Evolutionary conservation across 2,113 vertebrate genomes (phyloP).

Genomic region (Agelaius tricolor): DNA sequence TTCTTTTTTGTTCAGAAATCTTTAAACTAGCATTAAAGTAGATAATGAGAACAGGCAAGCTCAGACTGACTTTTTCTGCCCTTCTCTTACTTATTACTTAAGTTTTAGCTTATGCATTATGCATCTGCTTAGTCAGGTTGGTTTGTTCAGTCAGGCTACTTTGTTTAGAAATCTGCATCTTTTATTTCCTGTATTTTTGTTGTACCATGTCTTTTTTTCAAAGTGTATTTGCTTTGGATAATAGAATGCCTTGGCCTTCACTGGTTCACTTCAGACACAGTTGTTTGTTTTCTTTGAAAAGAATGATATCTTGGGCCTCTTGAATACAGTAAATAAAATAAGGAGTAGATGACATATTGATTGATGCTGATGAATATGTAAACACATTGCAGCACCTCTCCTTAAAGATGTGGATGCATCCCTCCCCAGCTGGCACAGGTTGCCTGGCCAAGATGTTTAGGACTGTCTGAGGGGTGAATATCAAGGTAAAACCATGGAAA

Average conservation of each 20-base stretch:
- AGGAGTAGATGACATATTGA: not conserved
- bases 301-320: not conserved
- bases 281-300: not conserved
- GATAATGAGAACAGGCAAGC: not conserved
- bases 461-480: not conserved
- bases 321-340: not conserved
- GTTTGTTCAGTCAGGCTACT: not conserved
- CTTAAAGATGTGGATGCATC: not conserved
- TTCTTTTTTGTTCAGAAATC: not conserved
- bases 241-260: not conserved
- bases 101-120: not conserved
- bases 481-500: not conserved
- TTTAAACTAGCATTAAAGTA: not conserved
- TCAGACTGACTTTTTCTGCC: not conserved
- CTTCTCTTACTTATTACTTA: not conserved
- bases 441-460: not conserved
- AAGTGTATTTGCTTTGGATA: constrained; percentile 16
- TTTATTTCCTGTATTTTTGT: not conserved
- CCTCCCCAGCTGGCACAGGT: not conserved
- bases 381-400: not conserved
- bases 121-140: not conserved
- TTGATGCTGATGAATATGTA: not conserved
- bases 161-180: not conserved
- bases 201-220: not conserved
- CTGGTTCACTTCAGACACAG: not conserved